Conservation (phyloP, 2,113 vertebrate species). For the Anser brachyrhynchus region DNA sequence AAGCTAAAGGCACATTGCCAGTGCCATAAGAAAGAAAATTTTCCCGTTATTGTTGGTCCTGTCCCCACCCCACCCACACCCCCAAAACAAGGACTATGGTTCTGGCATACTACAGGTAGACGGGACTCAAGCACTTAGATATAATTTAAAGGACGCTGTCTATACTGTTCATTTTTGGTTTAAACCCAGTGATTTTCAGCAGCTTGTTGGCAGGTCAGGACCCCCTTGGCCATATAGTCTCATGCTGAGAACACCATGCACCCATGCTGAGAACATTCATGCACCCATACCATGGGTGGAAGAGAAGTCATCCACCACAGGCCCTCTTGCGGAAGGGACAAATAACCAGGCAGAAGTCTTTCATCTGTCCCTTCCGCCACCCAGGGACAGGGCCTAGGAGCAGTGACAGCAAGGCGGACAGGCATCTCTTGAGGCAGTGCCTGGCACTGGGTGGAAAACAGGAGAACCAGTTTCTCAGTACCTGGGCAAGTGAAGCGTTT, state of each 20-base stretch:
- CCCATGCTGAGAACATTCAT: neutral
- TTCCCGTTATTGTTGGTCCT: neutral
- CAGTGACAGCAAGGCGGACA: fast-evolving
- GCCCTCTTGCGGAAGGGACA: neutral
- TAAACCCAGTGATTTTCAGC: neutral
- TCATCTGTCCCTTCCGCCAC: neutral
- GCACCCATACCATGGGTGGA: fast-evolving
- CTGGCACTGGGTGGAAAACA: neutral
- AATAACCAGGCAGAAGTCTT: neutral
- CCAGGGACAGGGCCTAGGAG: neutral
- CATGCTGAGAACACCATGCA: neutral
- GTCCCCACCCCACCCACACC: too few relatives aligned
- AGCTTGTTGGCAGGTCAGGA: neutral
- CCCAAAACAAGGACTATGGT: neutral
- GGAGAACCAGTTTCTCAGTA: neutral
- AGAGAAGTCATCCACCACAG: neutral
- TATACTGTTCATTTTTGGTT: neutral
- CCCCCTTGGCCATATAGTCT: neutral
- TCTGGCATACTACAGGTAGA: neutral
- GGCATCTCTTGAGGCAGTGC: neutral
- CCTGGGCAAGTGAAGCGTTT: neutral
- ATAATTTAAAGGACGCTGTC: neutral
- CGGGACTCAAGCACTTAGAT: neutral
- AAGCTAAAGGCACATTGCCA: neutral
- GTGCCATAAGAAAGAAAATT: neutral